A percentile compares a stretch with the other conserved stretches of the same genome.
Conservation (phyloP, 2,888 invertebrate species). For the Hetaerina titia region DNA sequence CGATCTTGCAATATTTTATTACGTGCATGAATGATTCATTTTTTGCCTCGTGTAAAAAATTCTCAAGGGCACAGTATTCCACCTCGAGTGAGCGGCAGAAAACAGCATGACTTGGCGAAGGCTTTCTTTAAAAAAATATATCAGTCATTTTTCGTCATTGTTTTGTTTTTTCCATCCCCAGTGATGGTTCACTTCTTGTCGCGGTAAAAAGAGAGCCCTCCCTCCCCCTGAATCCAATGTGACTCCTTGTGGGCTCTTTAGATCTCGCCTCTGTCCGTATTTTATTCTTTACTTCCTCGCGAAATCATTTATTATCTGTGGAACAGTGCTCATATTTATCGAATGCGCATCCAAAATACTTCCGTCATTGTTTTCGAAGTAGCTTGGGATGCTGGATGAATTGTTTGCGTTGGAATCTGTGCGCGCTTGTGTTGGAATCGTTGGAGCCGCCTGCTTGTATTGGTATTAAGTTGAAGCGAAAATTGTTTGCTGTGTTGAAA, state of each 20-base stretch:
- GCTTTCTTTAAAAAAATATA: neutral
- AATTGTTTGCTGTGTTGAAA: no score
- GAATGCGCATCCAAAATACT: no score
- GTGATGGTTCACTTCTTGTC: neutral
- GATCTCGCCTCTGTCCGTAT: neutral
- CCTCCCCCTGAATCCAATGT: neutral
- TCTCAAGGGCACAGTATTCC: neutral
- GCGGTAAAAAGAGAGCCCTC: neutral
- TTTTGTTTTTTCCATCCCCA: neutral
- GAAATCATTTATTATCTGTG: no score
- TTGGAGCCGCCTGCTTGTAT: no score
- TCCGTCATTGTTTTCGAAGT: no score
- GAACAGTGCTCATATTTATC: no score
- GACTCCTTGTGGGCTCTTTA: neutral
- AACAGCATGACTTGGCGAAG: neutral
- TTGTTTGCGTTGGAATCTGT: no score
- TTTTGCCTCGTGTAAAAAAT: neutral
- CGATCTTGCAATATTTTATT: neutral
- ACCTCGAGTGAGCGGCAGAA: neutral
- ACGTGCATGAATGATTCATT: neutral
- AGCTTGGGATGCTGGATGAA: no score
- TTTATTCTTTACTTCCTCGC: no score
- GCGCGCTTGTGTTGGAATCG: no score
- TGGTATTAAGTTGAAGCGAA: no score
- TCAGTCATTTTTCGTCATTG: neutral